phyloP scores from a whole-genome alignment of 1,140 invertebrate genomes.

The Lasaia peninsularis region DNA sequence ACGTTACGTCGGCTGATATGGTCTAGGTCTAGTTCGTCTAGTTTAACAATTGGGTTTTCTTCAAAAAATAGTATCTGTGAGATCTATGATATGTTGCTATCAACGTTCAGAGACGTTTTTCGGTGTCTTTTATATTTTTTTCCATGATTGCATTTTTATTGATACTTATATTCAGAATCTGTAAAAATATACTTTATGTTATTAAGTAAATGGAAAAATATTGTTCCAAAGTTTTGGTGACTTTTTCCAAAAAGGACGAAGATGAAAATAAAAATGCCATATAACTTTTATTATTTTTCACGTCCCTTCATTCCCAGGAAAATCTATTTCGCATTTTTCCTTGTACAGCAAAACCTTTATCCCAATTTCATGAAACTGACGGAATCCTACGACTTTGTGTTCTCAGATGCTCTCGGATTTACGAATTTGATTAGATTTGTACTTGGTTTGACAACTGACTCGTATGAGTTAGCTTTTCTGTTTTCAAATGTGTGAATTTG shows the following conservation, averaged over 20 bases:
- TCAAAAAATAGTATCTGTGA: no score
- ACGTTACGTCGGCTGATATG: no score
- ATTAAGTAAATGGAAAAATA: slow-evolving; percentile 5
- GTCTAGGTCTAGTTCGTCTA: no score
- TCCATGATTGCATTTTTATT: no score
- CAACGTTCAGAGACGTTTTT: no score
- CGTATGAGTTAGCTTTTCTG: not conserved
- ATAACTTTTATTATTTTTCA: slow-evolving; percentile 10
- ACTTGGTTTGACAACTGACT: not conserved
- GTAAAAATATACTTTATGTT: not conserved
- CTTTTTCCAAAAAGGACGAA: not conserved
- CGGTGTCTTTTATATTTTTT: no score
- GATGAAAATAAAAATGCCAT: not conserved
- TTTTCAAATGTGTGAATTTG: not conserved
- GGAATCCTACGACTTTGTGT: not conserved
- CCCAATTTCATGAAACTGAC: slow-evolving; percentile 4
- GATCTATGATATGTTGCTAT: no score
- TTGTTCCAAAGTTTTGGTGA: not conserved
- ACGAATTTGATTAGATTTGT: slow-evolving; percentile 11
- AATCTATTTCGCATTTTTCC: not conserved
- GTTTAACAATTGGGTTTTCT: no score
- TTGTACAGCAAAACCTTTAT: slow-evolving; percentile 4
- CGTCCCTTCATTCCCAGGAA: slow-evolving; percentile 6
- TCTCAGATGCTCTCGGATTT: not conserved
- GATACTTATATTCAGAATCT: not conserved